Conservation (phyloP, 2,113 vertebrate genomes). For the Balaeniceps rex region DNA sequence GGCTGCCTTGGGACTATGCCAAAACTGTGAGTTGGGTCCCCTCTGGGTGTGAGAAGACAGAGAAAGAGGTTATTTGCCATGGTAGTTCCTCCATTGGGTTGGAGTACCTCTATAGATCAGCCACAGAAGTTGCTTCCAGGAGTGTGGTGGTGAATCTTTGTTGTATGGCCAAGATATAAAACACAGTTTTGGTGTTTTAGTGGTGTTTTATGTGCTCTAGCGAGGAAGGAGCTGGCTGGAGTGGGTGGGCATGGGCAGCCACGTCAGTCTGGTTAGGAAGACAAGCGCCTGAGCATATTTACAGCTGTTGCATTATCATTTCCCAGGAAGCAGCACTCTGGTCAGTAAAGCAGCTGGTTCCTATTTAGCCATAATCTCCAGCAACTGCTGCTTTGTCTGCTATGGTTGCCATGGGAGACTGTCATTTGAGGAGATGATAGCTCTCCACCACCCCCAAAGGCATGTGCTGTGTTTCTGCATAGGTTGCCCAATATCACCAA, state of each 20-base stretch:
- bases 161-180: background rate
- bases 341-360: background rate
- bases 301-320: background rate
- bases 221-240: background rate
- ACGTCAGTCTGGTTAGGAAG: background rate
- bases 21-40: rapidly evolving
- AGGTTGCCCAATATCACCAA: background rate
- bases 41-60: background rate
- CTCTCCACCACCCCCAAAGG: background rate
- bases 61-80: background rate
- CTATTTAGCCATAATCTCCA: background rate
- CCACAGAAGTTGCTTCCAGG: background rate
- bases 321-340: background rate
- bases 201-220: background rate
- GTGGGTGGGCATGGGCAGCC: background rate
- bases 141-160: background rate
- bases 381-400: background rate
- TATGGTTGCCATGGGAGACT: background rate
- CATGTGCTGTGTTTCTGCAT: background rate
- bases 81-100: background rate
- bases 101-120: background rate
- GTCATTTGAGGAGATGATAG: background rate
- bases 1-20: background rate
- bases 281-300: background rate
- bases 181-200: background rate